Conservation (phyloP, 1,140 invertebrate genomes). For the Aphelenchoides avenae region DNA sequence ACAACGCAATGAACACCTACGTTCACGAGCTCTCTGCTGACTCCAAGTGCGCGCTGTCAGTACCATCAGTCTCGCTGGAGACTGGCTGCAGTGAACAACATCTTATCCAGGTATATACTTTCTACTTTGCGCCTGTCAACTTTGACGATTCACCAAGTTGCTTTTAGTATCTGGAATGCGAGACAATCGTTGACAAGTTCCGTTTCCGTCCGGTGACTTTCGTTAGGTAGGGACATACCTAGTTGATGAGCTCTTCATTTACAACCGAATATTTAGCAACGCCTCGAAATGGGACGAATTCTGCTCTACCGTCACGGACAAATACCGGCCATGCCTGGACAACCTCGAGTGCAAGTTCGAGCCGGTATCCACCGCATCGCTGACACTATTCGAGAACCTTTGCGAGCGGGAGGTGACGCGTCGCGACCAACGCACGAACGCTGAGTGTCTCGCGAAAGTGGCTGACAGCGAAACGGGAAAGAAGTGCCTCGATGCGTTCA, state of each 20-base stretch:
- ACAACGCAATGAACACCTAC: slow-evolving; percentile 45
- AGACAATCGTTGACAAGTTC: slow-evolving; percentile 45
- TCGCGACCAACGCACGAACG: slow-evolving; percentile 37
- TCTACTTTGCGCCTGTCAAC: too few relatives aligned
- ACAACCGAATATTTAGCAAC: slow-evolving; percentile 36
- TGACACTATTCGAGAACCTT: slow-evolving; percentile 44
- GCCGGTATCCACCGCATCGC: slow-evolving; percentile 44
- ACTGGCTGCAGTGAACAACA: slow-evolving; percentile 51
- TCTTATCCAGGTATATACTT: slow-evolving; percentile 22
- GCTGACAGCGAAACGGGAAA: slow-evolving; percentile 29
- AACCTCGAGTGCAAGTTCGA: slow-evolving; percentile 47
- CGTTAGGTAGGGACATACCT: slow-evolving; percentile 31
- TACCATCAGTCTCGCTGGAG: slow-evolving; percentile 44
- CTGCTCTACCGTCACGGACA: slow-evolving; percentile 29
- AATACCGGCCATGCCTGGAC: slow-evolving; percentile 46
- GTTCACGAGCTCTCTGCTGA: not conserved
- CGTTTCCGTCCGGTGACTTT: slow-evolving; percentile 43
- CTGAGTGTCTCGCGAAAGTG: slow-evolving; percentile 38
- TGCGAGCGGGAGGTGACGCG: slow-evolving; percentile 37
- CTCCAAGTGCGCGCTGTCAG: too few relatives aligned
- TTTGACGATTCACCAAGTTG: too few relatives aligned
- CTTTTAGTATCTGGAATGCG: slow-evolving; percentile 50
- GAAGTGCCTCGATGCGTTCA: slow-evolving; percentile 38
- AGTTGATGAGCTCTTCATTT: not conserved
- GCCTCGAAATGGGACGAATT: slow-evolving; percentile 46